These are phyloP conservation scores for Takifugu bimaculatus DNA, from an alignment of 2,113 vertebrate species.

Conservation along the genomic window DNA sequence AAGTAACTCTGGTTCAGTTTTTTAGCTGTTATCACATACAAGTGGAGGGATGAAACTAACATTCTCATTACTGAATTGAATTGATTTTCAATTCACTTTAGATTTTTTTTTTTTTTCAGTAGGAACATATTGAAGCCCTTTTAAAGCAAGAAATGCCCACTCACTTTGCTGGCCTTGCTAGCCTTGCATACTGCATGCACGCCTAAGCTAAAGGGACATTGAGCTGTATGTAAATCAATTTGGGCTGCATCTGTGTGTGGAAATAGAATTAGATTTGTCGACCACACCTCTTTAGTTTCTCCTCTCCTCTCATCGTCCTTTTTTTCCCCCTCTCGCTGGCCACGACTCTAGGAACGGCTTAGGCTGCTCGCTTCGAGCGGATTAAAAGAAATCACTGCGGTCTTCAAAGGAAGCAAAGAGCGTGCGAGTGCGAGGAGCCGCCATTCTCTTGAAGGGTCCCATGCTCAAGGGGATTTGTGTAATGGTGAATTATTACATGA, in stretches of 20 bases:
- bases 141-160: background rate
- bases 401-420: constrained; percentile 62
- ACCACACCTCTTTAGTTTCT: constrained; percentile 56
- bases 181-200: constrained; percentile 34
- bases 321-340: constrained; percentile 19
- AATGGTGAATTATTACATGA: constrained; percentile 64
- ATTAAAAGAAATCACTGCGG: constrained; percentile 63
- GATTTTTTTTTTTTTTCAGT: no score
- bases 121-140: no score
- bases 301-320: constrained; percentile 34
- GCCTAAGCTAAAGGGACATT: constrained; percentile 56
- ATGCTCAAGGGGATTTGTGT: constrained; percentile 57
- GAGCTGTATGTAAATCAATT: constrained; percentile 71
- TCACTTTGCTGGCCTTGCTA: constrained; percentile 29
- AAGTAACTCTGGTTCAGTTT: no score
- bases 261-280: constrained; percentile 69
- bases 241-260: constrained; percentile 48
- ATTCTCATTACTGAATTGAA: no score
- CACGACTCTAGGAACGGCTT: constrained; percentile 60
- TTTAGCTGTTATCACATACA: no score
- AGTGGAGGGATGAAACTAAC: no score
- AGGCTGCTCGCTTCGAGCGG: constrained; percentile 43
- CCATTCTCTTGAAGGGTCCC: constrained; percentile 58
- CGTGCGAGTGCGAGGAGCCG: constrained; percentile 29
- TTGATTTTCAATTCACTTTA: no score